Evolutionary conservation across 2,888 invertebrate species (phyloP), one percentile per base, ranked within the genome.

Genomic region (Rhagonycha lutea): DNA sequence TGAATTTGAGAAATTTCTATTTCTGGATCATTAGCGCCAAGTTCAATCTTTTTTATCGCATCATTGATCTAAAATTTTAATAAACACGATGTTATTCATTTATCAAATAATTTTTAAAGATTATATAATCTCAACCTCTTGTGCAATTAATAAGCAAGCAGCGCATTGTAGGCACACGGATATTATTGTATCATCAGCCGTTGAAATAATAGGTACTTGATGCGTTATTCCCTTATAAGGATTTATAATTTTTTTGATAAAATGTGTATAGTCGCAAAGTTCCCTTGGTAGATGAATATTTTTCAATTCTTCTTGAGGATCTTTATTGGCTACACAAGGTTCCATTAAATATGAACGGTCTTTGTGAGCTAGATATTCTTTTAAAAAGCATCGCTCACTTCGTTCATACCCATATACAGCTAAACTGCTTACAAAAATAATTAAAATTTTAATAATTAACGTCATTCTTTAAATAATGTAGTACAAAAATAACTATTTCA

Each of bases 131-230:
- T 7, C 61, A 79, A 82, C 79, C 70, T 81, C 74, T 74, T 80
- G 69, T 12, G 81, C 81, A 26, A 83, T 77, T 61, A 80, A 77
- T 70, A 79, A 62, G 69, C 83, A 83, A 9, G 78, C 67, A 26
- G 80, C 79, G 70, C 83, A 83, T 74, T 80, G 77, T 9, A 82
- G 24, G 73, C 79, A 81, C 10, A 72, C 79, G 1, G 80, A 80
- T 74, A 73, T 78, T 74, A 73, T 78, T 65, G 75, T 76, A 14
- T 28, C 71, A n/a, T 47, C n/a, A 4, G 7, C 32, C 65, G 76
- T 70, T 14, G 47, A 9, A 11, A 4, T 14, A 28, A 12, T 14
- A 8, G 61, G 10, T 32, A 65, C 5, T 11, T 60, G 10, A 61
- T 74, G 62, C 11, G 11, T 18, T 7, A 47, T 29, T 23, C 70